Base-by-base conservation (phyloP, 2,797 vertebrate species). In the Eupleurogrammus muticus region DNA sequence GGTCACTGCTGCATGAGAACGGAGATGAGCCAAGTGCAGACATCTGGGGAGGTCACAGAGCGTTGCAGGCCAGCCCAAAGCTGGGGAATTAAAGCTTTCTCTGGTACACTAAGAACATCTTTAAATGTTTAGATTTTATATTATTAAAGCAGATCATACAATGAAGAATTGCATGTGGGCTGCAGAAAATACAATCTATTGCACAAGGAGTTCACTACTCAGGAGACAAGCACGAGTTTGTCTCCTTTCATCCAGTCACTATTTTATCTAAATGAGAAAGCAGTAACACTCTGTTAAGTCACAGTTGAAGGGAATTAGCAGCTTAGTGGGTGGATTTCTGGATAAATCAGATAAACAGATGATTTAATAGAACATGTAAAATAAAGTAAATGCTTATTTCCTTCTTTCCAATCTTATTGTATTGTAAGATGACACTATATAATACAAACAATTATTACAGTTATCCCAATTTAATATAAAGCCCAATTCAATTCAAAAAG, bases 21-120 rank as follows among this genome's bases (percentile, higher is more conserved):
- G 4, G 47, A 13, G 48, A 70, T 19, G 77, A 74, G 60, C 66
- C 69, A 65, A 82, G 54, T 40, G 40, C 47, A 67, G 24, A 76
- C 66, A 74, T 73, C 75, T 81, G 78, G 66, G 40, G 20, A 76
- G 66, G 63, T 78, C 58, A 40, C 51, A n/a, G 50, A 46, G 12
- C n/a, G 9, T n/a, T 19, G 19, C 0, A 1, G 36, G 32, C 46
- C 38, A 54, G 47, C n/a, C 34, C 13, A 59, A 17, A 38, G 3
- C 21, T 5, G 12, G 32, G 4, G n/a, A 38, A 42, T 40, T 12
- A 4, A 17, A 7, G 35, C 42, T 34, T 32, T 50, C 32, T 28
- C 12, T 13, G 23, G 16, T 42, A n/a, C 24, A 38, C 16, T 24
- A 0, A 50, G 9, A 32, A 6, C 32, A 12, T 13, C 0, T 44